phyloP scores from a whole-genome alignment of 2,888 invertebrate species.

The Volucella bombylans region DNA sequence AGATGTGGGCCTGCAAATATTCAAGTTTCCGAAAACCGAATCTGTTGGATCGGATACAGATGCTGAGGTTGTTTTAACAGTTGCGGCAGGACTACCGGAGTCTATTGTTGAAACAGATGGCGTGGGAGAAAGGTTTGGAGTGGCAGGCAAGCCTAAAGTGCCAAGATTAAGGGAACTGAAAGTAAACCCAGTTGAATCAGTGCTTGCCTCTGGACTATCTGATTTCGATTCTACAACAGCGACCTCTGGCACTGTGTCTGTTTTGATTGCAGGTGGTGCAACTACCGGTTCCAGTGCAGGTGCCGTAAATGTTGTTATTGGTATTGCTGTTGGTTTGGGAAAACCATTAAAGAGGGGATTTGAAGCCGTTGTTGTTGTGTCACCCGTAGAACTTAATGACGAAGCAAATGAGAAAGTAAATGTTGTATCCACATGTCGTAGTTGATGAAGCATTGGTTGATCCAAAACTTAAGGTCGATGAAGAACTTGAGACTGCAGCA shows the following conservation, averaged over 20 bases:
- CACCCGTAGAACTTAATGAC: slow-evolving; percentile 38
- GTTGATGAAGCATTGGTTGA: background rate
- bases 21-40: slow-evolving; percentile 76
- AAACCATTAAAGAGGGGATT: slow-evolving; percentile 32
- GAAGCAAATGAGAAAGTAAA: slow-evolving; percentile 50
- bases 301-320: too few species aligned
- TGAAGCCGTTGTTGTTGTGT: slow-evolving; percentile 36
- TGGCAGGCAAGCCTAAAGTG: slow-evolving; percentile 53
- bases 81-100: slow-evolving; percentile 29
- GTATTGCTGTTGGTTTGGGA: slow-evolving; percentile 46
- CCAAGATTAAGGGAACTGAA: slow-evolving; percentile 59
- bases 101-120: slow-evolving; percentile 47
- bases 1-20: slow-evolving; percentile 79
- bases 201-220: slow-evolving; percentile 23
- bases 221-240: slow-evolving; percentile 17
- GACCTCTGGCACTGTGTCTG: slow-evolving; percentile 32
- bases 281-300: background rate
- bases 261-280: slow-evolving; percentile 32
- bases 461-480: slow-evolving; percentile 25
- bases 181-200: slow-evolving; percentile 45
- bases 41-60: slow-evolving; percentile 73
- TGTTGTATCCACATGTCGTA: slow-evolving; percentile 33
- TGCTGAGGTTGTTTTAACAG: slow-evolving; percentile 39
- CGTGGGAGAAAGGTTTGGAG: slow-evolving; percentile 56
- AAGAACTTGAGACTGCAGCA: slow-evolving; percentile 9